phyloP scores from a whole-genome alignment of 2,797 vertebrate species.

The Myioborus melanocephalus region DNA sequence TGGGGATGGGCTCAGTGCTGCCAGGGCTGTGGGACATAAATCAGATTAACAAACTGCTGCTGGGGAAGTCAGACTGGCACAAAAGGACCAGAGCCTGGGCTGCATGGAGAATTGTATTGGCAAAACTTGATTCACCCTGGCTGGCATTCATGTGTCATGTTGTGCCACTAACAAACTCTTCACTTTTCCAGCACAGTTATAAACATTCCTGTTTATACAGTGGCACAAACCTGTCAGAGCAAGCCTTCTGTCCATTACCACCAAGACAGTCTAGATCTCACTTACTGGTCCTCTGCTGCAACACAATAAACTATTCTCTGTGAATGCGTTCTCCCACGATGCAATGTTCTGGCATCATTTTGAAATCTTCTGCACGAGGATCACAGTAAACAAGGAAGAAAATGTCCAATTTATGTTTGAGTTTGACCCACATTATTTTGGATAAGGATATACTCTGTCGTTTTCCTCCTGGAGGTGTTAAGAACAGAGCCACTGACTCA shows the following conservation, averaged over 20 bases:
- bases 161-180: background rate
- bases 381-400: background rate
- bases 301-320: rapidly evolving
- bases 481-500: background rate
- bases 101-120: rapidly evolving
- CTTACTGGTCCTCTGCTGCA: background rate
- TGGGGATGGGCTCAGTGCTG: background rate
- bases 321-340: rapidly evolving
- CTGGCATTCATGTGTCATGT: rapidly evolving
- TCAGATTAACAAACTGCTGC: background rate
- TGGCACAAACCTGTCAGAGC: background rate
- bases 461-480: background rate
- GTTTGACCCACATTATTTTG: background rate
- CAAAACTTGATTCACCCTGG: background rate
- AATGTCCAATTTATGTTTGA: background rate
- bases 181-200: background rate
- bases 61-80: background rate
- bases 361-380: background rate
- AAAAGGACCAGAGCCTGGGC: background rate
- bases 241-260: background rate
- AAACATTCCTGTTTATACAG: background rate
- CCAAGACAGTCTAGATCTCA: rapidly evolving
- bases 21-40: rapidly evolving
- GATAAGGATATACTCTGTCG: rapidly evolving
- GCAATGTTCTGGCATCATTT: background rate